phyloP scores from a whole-genome alignment of 1,140 invertebrate genomes.

The Drosophila nikananu region DNA sequence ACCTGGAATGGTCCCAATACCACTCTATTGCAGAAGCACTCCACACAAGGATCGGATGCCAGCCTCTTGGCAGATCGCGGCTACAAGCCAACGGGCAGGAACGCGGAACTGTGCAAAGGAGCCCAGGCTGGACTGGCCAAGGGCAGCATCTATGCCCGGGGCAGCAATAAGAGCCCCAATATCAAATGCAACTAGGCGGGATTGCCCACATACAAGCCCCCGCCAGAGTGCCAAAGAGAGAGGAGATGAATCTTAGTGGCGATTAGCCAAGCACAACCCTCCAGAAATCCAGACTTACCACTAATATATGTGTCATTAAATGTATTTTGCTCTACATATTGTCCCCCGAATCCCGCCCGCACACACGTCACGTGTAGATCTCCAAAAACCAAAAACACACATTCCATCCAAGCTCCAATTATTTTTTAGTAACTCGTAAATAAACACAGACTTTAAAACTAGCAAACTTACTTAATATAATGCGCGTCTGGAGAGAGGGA shows the following conservation, averaged over 20 bases:
- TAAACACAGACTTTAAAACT: conserved; percentile 66
- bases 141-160: conserved; percentile 89
- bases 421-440: conserved; percentile 65
- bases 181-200: conserved; percentile 82
- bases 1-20: conserved; percentile 90
- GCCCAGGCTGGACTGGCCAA: conserved; percentile 88
- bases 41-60: conserved; percentile 87
- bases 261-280: conserved; percentile 42
- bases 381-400: conserved; percentile 35
- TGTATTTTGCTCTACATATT: conserved; percentile 53
- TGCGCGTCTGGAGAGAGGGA: conserved; percentile 29
- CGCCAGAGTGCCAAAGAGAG: conserved; percentile 61
- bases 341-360: conserved; percentile 12
- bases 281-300: conserved; percentile 55
- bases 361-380: conserved; percentile 33
- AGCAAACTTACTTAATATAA: conserved; percentile 58
- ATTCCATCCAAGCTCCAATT: conserved; percentile 76
- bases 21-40: conserved; percentile 81
- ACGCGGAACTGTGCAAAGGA: conserved; percentile 88
- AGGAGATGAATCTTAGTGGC: conserved; percentile 13
- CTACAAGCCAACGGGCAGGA: conserved; percentile 87
- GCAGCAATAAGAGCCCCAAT: conserved; percentile 76
- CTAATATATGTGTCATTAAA: conserved; percentile 55
- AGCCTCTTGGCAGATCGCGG: conserved; percentile 85
- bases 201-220: conserved; percentile 1